These are phyloP conservation scores for Lumbricus terrestris DNA, from an alignment of 2,888 invertebrate genomes.

Conservation along the genomic window DNA sequence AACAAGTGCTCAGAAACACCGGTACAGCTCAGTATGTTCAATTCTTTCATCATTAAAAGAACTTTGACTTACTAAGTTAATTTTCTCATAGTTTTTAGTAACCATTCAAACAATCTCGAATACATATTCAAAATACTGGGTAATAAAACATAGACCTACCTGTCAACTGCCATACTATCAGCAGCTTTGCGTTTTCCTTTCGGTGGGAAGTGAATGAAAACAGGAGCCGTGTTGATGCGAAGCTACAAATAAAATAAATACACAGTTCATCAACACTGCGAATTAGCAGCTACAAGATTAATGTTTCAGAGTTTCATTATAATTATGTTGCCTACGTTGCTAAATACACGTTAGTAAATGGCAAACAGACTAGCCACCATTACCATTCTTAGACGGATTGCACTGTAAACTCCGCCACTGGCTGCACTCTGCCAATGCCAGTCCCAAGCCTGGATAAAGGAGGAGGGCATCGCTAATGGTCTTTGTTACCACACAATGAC, in stretches of 20 bases:
- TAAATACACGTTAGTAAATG: no score
- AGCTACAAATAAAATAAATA: constrained; percentile 73
- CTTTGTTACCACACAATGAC: no score
- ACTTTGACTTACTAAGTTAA: neutral
- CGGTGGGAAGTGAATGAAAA: constrained; percentile 96
- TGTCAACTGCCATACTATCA: constrained; percentile 96
- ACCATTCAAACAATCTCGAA: neutral
- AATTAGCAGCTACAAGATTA: neutral
- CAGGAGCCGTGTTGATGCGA: constrained; percentile 92
- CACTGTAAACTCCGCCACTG: neutral
- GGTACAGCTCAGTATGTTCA: no score
- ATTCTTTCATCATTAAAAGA: neutral
- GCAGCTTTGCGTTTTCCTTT: constrained; percentile 88
- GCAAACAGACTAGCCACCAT: neutral
- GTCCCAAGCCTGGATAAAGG: no score
- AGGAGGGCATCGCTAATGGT: no score
- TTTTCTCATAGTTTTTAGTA: neutral
- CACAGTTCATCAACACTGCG: neutral
- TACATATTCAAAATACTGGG: neutral
- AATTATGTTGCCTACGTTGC: no score
- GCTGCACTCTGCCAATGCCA: no score
- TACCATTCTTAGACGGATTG: no score
- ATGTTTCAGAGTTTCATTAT: neutral
- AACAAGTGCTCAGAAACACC: no score
- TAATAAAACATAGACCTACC: no score